Evolutionary conservation across 2,888 invertebrate species (phyloP).

Genomic region (Eristalis intricaria): DNA sequence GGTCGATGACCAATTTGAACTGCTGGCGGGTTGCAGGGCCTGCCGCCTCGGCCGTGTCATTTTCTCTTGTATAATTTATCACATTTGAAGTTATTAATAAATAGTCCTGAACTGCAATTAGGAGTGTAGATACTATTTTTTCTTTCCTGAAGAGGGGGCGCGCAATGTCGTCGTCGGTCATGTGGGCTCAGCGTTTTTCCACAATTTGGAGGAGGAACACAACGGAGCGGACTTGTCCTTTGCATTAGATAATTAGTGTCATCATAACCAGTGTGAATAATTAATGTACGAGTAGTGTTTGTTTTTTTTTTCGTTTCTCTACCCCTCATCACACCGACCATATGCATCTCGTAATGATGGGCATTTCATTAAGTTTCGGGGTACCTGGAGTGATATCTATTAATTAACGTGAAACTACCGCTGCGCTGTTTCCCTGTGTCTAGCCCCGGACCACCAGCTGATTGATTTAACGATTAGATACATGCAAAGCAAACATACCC

Average conservation of each 20-base stretch:
- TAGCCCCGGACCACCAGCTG: constrained; percentile 11
- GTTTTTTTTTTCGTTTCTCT: not conserved
- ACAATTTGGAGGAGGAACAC: constrained; percentile 8
- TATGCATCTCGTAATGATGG: constrained; percentile 57
- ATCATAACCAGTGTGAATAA: constrained; percentile 67
- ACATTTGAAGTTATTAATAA: constrained; percentile 54
- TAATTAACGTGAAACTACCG: constrained; percentile 68
- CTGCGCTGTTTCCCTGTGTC: constrained; percentile 7
- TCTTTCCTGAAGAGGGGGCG: not conserved
- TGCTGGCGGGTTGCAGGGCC: constrained; percentile 8
- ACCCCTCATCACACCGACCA: constrained; percentile 45
- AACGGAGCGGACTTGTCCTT: constrained; percentile 19
- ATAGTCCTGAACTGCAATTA: constrained; percentile 59
- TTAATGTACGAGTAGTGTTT: constrained; percentile 43
- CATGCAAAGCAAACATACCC: constrained; percentile 41
- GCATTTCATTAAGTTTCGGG: constrained; percentile 52
- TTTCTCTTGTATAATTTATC: constrained; percentile 51
- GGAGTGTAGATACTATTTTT: constrained; percentile 19
- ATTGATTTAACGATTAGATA: constrained; percentile 38
- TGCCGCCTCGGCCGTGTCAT: not conserved
- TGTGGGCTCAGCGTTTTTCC: constrained; percentile 19
- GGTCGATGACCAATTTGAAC: constrained; percentile 38
- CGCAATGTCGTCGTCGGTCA: not conserved
- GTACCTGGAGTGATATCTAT: constrained; percentile 65
- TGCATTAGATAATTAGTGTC: constrained; percentile 69